A percentile compares a stretch with the other conserved stretches of the same genome.
Evolutionary conservation across 2,113 vertebrate species (phyloP).

Genomic region (Rhinolophus sinicus): DNA sequence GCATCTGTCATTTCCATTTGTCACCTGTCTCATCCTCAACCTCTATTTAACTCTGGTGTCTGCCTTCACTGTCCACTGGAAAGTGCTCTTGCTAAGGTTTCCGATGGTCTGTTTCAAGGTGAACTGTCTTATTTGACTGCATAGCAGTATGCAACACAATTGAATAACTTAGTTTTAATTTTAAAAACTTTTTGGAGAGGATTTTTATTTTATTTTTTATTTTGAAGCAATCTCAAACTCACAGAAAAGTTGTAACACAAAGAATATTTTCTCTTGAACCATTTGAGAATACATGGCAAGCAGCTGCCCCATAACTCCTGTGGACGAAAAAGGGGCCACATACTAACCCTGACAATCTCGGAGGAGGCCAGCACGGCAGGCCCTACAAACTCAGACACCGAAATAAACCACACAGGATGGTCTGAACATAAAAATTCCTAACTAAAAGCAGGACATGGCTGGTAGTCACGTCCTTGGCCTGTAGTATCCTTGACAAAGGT

Average conservation of each 20-base stretch:
- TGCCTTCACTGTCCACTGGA: neutral
- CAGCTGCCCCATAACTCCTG: too few relatives aligned
- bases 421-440: too few relatives aligned
- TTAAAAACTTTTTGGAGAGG: neutral
- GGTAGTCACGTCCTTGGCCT: too few relatives aligned
- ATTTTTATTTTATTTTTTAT: constrained; percentile 33
- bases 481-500: too few relatives aligned
- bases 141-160: neutral
- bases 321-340: too few relatives aligned
- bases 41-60: neutral
- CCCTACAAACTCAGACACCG: too few relatives aligned
- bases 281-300: neutral
- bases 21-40: neutral
- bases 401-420: too few relatives aligned
- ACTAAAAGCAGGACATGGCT: too few relatives aligned
- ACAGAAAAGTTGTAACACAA: neutral
- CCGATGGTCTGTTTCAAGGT: neutral
- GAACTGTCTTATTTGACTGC: neutral
- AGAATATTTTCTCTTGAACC: neutral
- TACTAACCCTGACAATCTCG: too few relatives aligned
- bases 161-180: neutral
- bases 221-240: constrained; percentile 19
- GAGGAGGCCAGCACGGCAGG: too few relatives aligned
- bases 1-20: neutral
- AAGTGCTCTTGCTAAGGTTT: neutral